These are phyloP conservation scores for Stenodera caucasica DNA, from an alignment of 2,888 invertebrate genomes.

Conservation along the genomic window DNA sequence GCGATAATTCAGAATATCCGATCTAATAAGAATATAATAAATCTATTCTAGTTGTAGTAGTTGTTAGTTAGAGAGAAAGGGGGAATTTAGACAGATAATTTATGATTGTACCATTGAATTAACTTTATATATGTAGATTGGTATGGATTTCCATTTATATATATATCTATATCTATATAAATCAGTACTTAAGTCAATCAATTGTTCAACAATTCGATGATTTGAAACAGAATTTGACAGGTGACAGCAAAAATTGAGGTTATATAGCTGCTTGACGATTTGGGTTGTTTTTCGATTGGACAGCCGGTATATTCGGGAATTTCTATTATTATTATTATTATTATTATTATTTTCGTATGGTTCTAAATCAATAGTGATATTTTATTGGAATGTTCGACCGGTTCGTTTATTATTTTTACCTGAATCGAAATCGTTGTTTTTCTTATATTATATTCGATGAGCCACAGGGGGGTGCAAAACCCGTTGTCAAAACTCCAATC, in stretches of 20 bases:
- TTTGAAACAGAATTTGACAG: too few species aligned
- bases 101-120: slow-evolving; percentile 7
- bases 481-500: not conserved
- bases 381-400: not conserved
- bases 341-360: too few species aligned
- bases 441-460: not conserved
- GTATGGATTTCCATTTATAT: too few species aligned
- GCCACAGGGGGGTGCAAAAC: slow-evolving; percentile 5
- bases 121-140: not conserved
- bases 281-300: too few species aligned
- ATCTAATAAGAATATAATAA: slow-evolving; percentile 39
- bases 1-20: slow-evolving; percentile 35
- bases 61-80: too few species aligned
- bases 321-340: not conserved
- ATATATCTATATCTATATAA: too few species aligned
- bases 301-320: not conserved
- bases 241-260: too few species aligned
- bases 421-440: not conserved
- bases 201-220: too few species aligned
- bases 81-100: slow-evolving; percentile 22
- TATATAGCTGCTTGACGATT: too few species aligned
- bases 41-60: slow-evolving; percentile 27
- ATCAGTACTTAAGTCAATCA: not conserved
- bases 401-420: not conserved
- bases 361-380: not conserved